These are phyloP conservation scores for Synodontis membranacea DNA, from an alignment of 2,113 vertebrate species.

Conservation along the genomic window DNA sequence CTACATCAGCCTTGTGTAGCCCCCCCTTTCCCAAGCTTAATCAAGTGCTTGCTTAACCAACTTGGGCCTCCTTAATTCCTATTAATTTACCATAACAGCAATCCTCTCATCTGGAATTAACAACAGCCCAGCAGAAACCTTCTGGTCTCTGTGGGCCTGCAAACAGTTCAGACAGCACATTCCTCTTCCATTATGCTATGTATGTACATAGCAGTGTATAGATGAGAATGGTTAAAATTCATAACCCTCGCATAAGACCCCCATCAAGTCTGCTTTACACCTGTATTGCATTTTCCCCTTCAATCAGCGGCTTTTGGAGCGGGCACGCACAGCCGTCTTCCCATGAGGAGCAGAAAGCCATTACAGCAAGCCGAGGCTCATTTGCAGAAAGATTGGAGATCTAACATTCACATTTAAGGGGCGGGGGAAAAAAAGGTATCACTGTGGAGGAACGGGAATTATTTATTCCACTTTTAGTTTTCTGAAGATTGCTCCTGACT, in stretches of 20 bases:
- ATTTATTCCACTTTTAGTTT: conserved; percentile 76
- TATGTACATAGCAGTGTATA: conserved; percentile 76
- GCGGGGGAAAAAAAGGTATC: conserved; percentile 61
- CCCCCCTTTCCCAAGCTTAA: conserved; percentile 58
- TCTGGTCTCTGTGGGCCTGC: conserved; percentile 68
- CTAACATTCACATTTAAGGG: conserved; percentile 61
- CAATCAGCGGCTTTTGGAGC: conserved; percentile 79
- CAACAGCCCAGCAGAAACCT: conserved; percentile 69
- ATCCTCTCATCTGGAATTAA: conserved; percentile 75
- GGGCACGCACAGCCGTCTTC: conserved; percentile 62
- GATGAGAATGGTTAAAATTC: conserved; percentile 78
- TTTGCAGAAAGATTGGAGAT: conserved; percentile 81
- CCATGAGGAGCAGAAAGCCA: conserved; percentile 77
- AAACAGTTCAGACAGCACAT: conserved; percentile 74
- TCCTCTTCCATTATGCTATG: conserved; percentile 69
- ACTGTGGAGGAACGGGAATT: conserved; percentile 70
- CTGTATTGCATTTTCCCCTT: conserved; percentile 78
- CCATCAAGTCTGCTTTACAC: conserved; percentile 79
- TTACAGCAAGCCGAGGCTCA: conserved; percentile 75
- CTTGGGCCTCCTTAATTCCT: conserved; percentile 74
- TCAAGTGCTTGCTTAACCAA: conserved; percentile 82
- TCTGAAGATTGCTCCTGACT: conserved; percentile 57
- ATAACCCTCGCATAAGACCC: conserved; percentile 81
- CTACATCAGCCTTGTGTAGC: conserved; percentile 26
- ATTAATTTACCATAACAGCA: conserved; percentile 80